phyloP scores from a whole-genome alignment of 2,797 vertebrate species.

The Pangasius mekongensis region DNA sequence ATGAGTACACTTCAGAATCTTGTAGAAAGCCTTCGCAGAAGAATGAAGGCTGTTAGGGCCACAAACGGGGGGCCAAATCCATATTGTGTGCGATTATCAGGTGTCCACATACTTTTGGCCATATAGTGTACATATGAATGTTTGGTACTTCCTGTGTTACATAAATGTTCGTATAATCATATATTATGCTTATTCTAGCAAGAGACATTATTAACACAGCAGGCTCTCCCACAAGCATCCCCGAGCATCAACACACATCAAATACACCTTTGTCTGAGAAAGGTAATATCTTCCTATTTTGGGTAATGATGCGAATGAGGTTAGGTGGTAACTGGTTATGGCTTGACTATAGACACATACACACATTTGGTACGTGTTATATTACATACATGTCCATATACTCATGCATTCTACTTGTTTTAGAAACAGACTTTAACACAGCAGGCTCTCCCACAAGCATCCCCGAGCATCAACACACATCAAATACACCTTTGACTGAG shows the following conservation, averaged over 20 bases:
- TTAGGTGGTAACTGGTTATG: background rate
- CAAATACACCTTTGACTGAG: background rate
- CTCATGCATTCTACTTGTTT: background rate
- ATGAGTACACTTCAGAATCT: background rate
- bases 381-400: background rate
- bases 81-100: background rate
- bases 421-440: background rate
- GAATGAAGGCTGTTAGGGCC: too few relatives aligned
- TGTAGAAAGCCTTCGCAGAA: background rate
- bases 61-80: too few relatives aligned
- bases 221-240: background rate
- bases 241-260: background rate
- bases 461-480: background rate
- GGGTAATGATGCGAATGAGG: background rate
- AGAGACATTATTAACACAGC: background rate
- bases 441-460: background rate
- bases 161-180: background rate
- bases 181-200: background rate
- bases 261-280: accelerated
- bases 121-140: background rate
- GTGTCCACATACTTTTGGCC: background rate
- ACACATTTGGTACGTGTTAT: background rate
- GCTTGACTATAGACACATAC: background rate
- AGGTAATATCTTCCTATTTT: background rate
- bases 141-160: background rate